Evolutionary conservation across 2,113 vertebrate genomes (phyloP).

Genomic region (Ptilorrhoa leucosticta): DNA sequence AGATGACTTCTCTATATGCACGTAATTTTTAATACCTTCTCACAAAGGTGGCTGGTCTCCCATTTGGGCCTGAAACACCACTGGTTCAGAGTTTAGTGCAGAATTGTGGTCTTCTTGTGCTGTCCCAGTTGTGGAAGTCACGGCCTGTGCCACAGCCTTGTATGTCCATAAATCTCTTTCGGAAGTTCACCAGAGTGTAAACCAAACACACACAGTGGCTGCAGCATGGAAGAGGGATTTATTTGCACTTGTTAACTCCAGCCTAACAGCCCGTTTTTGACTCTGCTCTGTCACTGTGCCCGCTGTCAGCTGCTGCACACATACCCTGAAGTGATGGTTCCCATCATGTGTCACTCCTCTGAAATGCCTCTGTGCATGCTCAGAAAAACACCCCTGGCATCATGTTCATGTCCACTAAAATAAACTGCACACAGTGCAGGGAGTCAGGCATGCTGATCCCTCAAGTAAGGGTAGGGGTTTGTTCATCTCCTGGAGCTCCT

Average conservation of each 20-base stretch:
- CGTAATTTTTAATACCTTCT: neutral
- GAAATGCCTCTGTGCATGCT: neutral
- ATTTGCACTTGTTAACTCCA: constrained; percentile 11
- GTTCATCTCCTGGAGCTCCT: neutral
- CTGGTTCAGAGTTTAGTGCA: neutral
- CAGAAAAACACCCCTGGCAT: neutral
- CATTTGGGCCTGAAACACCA: neutral
- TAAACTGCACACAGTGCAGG: constrained; percentile 6
- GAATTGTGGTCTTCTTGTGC: neutral
- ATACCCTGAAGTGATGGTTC: neutral
- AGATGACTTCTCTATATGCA: neutral
- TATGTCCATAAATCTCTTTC: neutral
- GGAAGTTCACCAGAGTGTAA: neutral
- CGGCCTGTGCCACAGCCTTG: neutral
- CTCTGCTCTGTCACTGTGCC: neutral
- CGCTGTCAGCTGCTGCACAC: neutral
- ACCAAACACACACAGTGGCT: neutral
- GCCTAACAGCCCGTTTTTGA: neutral
- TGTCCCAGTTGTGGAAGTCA: neutral
- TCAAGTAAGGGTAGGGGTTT: neutral
- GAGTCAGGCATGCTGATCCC: neutral
- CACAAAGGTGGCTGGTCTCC: neutral
- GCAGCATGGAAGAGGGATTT: constrained; percentile 18
- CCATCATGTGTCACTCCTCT: neutral
- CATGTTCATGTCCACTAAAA: neutral